Evolutionary conservation across 2,797 vertebrate genomes (phyloP).

Genomic region (Intellagama lesueurii): DNA sequence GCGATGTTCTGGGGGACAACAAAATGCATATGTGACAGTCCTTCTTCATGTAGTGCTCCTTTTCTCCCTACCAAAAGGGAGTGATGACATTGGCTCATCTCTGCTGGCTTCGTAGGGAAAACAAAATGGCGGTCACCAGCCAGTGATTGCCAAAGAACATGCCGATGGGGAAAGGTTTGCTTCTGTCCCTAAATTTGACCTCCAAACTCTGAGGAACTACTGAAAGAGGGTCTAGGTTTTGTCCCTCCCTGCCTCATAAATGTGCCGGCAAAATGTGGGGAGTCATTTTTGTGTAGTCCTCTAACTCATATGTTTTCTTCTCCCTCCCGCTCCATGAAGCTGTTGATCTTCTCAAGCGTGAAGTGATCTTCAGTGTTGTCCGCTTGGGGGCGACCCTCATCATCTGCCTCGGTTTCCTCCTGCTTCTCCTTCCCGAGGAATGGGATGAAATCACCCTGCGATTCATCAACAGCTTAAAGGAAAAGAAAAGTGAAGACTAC

Average conservation of each 20-base stretch:
- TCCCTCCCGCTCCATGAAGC: slow-evolving; percentile 77
- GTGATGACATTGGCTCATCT: not conserved
- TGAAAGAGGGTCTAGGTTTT: not conserved
- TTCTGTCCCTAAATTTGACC: not conserved
- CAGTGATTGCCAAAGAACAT: not conserved
- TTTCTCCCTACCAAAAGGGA: too few relatives aligned
- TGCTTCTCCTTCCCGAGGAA: slow-evolving; percentile 95
- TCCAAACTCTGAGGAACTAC: not conserved
- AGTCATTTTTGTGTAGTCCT: too few relatives aligned
- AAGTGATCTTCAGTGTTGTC: slow-evolving; percentile 97
- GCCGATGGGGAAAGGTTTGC: not conserved
- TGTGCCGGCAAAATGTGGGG: not conserved
- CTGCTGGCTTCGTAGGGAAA: not conserved
- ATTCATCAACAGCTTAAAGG: slow-evolving; percentile 92
- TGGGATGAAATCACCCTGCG: slow-evolving; percentile 96
- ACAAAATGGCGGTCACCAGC: not conserved
- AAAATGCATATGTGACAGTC: too few relatives aligned
- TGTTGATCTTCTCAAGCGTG: slow-evolving; percentile 95
- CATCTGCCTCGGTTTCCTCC: slow-evolving; percentile 95
- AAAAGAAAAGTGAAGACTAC: slow-evolving; percentile 94
- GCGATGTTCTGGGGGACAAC: not conserved
- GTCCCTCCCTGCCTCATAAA: not conserved
- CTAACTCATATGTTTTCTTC: not conserved
- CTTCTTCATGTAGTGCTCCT: not conserved
- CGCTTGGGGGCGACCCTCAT: slow-evolving; percentile 95